phyloP scores from a whole-genome alignment of 2,113 vertebrate genomes.

The Anguilla japonica region DNA sequence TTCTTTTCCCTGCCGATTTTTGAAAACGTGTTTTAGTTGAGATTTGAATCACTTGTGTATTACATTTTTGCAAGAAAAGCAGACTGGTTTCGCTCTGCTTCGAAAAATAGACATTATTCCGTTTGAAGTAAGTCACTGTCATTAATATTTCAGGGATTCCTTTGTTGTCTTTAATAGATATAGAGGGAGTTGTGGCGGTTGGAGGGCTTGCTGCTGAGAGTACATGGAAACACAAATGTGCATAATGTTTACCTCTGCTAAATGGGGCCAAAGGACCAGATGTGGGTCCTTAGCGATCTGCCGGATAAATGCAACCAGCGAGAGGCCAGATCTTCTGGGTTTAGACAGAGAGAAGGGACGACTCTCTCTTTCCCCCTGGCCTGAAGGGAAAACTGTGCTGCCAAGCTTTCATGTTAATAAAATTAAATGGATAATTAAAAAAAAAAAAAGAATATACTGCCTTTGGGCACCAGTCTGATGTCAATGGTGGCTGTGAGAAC shows the following conservation, averaged over 20 bases:
- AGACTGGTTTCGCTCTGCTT: background rate
- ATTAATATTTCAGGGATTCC: background rate
- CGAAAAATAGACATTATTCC: background rate
- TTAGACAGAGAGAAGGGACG: slow-evolving; percentile 14
- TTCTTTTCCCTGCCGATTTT: no score
- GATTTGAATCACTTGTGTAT: background rate
- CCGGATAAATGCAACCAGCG: background rate
- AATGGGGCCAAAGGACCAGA: background rate
- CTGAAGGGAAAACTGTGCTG: background rate
- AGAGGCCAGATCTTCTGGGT: background rate
- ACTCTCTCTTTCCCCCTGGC: slow-evolving; percentile 2
- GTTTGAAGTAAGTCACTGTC: background rate
- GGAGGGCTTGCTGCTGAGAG: background rate
- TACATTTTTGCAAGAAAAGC: background rate
- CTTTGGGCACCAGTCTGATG: background rate
- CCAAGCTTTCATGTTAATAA: background rate
- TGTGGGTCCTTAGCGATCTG: background rate
- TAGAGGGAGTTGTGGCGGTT: background rate
- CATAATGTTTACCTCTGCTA: slow-evolving; percentile 4
- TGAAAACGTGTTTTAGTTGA: no score
- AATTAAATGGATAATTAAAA: slow-evolving; percentile 9
- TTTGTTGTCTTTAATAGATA: slow-evolving; percentile 1
- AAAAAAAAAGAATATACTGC: background rate
- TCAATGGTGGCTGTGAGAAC: background rate
- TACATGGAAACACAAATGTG: background rate